These are phyloP conservation scores for Cherax quadricarinatus DNA, from an alignment of 1,140 invertebrate genomes.

Conservation along the genomic window DNA sequence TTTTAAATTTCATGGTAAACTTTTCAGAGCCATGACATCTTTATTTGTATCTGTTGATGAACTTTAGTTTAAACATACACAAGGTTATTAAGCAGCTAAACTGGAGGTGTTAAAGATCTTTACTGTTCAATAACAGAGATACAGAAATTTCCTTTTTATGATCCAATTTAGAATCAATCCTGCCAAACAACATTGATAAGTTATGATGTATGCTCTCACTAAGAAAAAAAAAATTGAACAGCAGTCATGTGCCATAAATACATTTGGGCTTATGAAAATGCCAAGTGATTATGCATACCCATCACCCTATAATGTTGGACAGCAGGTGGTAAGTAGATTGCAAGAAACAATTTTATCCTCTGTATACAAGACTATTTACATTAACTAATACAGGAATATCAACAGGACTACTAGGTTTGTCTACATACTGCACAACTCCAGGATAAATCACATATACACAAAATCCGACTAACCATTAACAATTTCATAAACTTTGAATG, in stretches of 20 bases:
- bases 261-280: background rate
- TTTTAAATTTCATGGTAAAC: too few relatives aligned
- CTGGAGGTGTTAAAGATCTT: slow-evolving; percentile 33
- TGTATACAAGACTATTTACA: slow-evolving; percentile 63
- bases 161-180: background rate
- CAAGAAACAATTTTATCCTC: slow-evolving; percentile 50
- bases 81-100: background rate
- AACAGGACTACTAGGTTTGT: slow-evolving; percentile 47
- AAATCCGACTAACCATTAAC: slow-evolving; percentile 43
- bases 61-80: too few relatives aligned
- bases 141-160: slow-evolving; percentile 2
- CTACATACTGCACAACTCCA: slow-evolving; percentile 38
- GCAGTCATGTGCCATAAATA: background rate
- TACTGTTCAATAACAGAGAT: slow-evolving; percentile 43
- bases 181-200: background rate
- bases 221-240: background rate
- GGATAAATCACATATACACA: slow-evolving; percentile 46
- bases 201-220: background rate
- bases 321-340: slow-evolving; percentile 3
- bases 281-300: background rate
- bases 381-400: slow-evolving; percentile 47
- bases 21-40: too few relatives aligned
- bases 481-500: slow-evolving; percentile 17
- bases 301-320: background rate
- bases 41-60: too few relatives aligned